Base-by-base conservation (phyloP, 2,888 invertebrate genomes). In the Dyspetes luteomarginatus region DNA sequence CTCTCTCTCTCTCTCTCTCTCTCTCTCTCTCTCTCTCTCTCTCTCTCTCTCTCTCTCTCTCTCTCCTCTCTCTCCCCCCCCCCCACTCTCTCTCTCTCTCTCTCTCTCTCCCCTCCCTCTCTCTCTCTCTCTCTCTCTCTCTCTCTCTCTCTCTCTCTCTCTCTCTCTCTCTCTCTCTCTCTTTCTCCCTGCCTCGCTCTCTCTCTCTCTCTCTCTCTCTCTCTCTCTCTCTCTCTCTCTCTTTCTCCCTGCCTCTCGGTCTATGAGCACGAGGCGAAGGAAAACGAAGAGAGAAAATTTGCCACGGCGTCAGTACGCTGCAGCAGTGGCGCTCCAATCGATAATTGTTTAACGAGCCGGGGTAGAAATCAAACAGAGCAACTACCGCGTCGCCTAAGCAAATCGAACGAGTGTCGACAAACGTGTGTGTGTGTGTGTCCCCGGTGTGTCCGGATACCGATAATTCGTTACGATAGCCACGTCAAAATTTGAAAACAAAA, bases 341-440 rank as follows among this genome's bases (percentile, higher is more conserved):
- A 87, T 86, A 85, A 86, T 84, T 80, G 87, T 84, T 85, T 88
- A 88, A 88, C 86, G 86, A 88, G 87, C 84, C 87, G 77, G 82
- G 83, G 80, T 72, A 75, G 84, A 86, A 86, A 87, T 87, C 85
- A 85, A 87, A 87, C 85, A 84, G 76, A 69, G 67, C 71, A 71
- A 64, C 67, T 71, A 30, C 55, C 45, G 22, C 77, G 78, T 74
- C 56, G 69, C 71, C 78, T 77, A 52, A 64, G 82, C 75, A 75
- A 83, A 84, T 82, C 73, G 12, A 81, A 78, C 85, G 78, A 80
- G 64, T 71, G 73, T 77, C 62, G 73, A 48, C 68, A 69, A 52
- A 58, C 45, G 41, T 74, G 36, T 26, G 60, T 65, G 41, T 62
- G 78, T 45, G 4, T 62, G 58, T n/a, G n/a, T n/a, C n/a, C n/a